Evolutionary conservation across 2,797 vertebrate species (phyloP), one percentile per base, ranked within the genome.

Genomic region (Eremophila alpestris): DNA sequence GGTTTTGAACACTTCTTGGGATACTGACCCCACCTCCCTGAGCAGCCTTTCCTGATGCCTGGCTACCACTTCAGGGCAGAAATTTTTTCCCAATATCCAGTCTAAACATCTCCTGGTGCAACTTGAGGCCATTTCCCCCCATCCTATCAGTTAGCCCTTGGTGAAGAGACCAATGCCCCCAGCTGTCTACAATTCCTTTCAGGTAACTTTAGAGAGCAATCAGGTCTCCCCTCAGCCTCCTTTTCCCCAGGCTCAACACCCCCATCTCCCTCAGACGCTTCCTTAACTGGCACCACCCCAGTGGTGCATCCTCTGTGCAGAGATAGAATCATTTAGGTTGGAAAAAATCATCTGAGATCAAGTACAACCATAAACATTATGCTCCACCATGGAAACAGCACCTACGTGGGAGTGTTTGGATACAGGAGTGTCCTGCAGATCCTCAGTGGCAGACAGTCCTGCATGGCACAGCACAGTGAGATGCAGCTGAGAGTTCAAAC

Each of bases 401-500:
- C 1, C 16, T 32, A 1, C 0, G 0, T 41, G 24, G 18, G 30
- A 6, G 8, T 65, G 23, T 67, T 62, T 58, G 49, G 30, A 26
- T 49, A 12, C 2, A 2, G 2, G 7, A 21, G 13, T 26, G 8
- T 70, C 23, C 45, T 83, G 46, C 26, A 46, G 29, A 32, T n/a
- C 68, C 60, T 54, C 46, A 14, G 41, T 2, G 19, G 4, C 22
- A 56, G 26, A 6, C 18, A 55, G 16, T 21, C 18, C 48, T 16
- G 14, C 3, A 5, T 34, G 40, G 23, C 29, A 49, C 2, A 8
- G 21, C 20, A 17, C 5, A 9, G 13, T 21, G 26, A 48, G 16
- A 13, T 11, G 14, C 49, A 85, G 22, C 10, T 63, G 41, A 22
- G 52, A 45, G 13, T 20, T 78, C 38, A 48, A 36, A 45, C 34